These are phyloP conservation scores for Trichogramma pretiosum DNA, from an alignment of 1,140 invertebrate species.

Conservation along the genomic window DNA sequence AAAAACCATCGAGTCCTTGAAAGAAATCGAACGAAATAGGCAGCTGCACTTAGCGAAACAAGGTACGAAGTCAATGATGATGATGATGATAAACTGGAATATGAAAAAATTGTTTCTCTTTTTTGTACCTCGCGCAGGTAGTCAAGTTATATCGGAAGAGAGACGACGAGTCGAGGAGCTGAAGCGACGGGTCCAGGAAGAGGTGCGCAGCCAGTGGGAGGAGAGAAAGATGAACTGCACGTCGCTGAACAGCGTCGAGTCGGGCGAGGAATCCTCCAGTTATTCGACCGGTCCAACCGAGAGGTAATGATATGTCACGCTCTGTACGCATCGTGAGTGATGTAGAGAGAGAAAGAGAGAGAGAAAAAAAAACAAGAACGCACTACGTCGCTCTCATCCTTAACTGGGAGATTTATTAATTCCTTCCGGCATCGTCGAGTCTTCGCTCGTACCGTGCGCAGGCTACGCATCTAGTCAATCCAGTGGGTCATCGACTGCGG, in stretches of 20 bases:
- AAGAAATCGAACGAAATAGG: conserved; percentile 81
- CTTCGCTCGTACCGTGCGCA: too few species aligned
- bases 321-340: too few species aligned
- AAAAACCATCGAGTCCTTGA: conserved; percentile 78
- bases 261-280: conserved; percentile 55
- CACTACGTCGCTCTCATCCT: not conserved
- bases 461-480: too few species aligned
- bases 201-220: conserved; percentile 79
- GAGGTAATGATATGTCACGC: conserved; percentile 40
- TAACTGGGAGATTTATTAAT: not conserved
- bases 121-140: conserved; percentile 48
- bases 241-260: conserved; percentile 60
- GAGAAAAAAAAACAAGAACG: not conserved
- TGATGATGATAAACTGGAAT: too few species aligned
- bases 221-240: conserved; percentile 60
- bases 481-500: too few species aligned
- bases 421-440: too few species aligned
- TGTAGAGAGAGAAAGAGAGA: too few species aligned
- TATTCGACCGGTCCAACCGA: conserved; percentile 58
- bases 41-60: conserved; percentile 81
- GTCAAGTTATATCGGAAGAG: conserved; percentile 85
- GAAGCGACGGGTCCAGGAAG: conserved; percentile 77
- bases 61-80: too few species aligned
- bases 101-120: too few species aligned
- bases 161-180: conserved; percentile 75